Evolutionary conservation across 2,797 vertebrate species (phyloP).

Genomic region (Tinamus major): DNA sequence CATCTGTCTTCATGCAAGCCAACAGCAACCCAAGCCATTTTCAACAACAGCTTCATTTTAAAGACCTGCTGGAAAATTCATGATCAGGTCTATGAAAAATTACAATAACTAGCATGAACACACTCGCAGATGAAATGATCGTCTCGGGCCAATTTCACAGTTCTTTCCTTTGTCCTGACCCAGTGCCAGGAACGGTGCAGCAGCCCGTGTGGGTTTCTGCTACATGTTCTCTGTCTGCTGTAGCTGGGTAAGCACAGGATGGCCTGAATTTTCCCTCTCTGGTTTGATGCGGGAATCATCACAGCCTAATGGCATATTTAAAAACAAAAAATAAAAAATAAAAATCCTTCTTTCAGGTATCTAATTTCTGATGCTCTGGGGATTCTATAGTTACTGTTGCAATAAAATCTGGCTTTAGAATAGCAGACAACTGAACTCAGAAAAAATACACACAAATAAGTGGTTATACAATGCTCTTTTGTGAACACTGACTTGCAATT

Average conservation of each 20-base stretch:
- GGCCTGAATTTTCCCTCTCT: not conserved
- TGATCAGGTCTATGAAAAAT: conserved; percentile 21
- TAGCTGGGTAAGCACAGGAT: not conserved
- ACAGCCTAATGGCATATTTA: not conserved
- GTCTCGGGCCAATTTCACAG: not conserved
- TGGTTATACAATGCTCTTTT: not conserved
- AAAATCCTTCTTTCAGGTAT: not conserved
- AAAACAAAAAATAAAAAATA: not conserved
- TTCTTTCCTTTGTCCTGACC: not conserved
- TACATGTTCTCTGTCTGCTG: not conserved
- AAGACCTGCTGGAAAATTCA: conserved; percentile 40
- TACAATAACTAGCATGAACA: not conserved
- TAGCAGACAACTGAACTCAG: not conserved
- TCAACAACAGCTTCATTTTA: conserved; percentile 23
- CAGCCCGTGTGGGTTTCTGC: not conserved
- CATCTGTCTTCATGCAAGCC: not conserved
- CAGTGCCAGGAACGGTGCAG: not conserved
- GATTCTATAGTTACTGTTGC: not conserved
- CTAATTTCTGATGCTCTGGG: not conserved
- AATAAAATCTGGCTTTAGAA: not conserved
- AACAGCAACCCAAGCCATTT: not conserved
- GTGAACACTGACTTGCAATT: not conserved
- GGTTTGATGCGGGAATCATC: not conserved
- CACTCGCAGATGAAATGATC: not conserved
- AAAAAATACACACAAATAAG: not conserved